A percentile compares a stretch with the other conserved stretches of the same genome.
Evolutionary conservation across 2,888 invertebrate genomes (phyloP).

Genomic region (Eudemis profundana): DNA sequence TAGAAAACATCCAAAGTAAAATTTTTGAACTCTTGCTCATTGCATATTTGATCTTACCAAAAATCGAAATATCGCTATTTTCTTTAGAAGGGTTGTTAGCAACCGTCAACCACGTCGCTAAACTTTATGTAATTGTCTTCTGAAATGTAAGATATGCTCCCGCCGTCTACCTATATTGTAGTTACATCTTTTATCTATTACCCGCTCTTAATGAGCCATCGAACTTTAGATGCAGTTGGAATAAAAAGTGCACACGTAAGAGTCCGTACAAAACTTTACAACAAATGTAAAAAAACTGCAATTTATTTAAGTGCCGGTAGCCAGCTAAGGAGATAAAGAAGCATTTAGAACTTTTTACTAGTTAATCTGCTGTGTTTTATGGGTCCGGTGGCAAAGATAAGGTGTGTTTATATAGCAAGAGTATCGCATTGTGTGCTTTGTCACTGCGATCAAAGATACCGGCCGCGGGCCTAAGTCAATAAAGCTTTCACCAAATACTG

Average conservation of each 20-base stretch:
- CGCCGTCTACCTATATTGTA: no score
- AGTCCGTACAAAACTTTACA: slow-evolving; percentile 11
- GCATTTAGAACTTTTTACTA: slow-evolving; percentile 32
- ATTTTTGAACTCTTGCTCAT: no score
- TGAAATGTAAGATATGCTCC: no score
- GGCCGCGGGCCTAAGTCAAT: slow-evolving; percentile 60
- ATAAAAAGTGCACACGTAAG: slow-evolving; percentile 11
- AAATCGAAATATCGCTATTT: no score
- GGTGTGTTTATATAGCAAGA: slow-evolving; percentile 24
- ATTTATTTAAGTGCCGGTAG: slow-evolving; percentile 34
- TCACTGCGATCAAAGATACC: slow-evolving; percentile 42
- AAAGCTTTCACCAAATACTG: slow-evolving; percentile 50
- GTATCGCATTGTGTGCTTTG: slow-evolving; percentile 37
- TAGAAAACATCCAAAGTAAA: no score
- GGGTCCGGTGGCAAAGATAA: slow-evolving; percentile 25
- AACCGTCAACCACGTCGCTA: no score
- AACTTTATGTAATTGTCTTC: no score
- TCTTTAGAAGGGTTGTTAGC: no score
- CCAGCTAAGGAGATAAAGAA: slow-evolving; percentile 24
- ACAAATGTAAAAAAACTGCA: slow-evolving; percentile 27
- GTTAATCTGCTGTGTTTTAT: slow-evolving; percentile 30
- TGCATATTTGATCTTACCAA: no score
- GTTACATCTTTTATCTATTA: no score
- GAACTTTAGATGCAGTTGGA: background rate
- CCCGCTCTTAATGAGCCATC: background rate